Evolutionary conservation across 2,113 vertebrate species (phyloP).

Genomic region (Dromas ardeola): DNA sequence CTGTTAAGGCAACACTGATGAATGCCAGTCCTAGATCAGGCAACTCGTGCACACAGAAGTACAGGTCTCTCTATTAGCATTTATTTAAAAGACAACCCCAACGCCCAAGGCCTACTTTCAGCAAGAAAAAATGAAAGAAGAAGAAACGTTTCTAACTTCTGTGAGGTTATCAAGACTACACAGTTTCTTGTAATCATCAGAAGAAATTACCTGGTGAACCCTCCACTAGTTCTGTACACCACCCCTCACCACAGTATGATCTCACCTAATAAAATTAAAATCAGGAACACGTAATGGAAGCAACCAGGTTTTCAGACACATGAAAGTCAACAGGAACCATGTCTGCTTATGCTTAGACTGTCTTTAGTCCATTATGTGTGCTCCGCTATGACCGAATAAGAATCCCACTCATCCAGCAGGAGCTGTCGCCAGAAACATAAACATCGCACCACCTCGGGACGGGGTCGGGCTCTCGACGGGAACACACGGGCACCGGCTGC

Average conservation of each 20-base stretch:
- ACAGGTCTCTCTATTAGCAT: not conserved
- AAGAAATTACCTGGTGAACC: not conserved
- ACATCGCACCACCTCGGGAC: fast-evolving
- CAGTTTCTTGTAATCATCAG: not conserved
- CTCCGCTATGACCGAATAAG: not conserved
- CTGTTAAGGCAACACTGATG: not conserved
- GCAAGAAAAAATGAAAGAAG: not conserved
- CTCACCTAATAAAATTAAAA: not conserved
- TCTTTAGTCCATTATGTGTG: not conserved
- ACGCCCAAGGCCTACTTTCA: not conserved
- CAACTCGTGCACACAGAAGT: not conserved
- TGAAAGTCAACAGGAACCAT: not conserved
- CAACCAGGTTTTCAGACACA: not conserved
- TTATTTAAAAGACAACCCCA: not conserved
- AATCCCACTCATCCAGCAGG: not conserved
- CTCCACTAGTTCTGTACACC: not conserved
- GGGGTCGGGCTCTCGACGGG: fast-evolving
- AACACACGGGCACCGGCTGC: fast-evolving
- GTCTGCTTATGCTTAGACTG: not conserved
- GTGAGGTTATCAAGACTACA: not conserved
- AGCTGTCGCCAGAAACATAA: not conserved
- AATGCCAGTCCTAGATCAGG: not conserved
- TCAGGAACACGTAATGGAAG: not conserved
- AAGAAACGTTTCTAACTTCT: not conserved
- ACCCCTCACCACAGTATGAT: not conserved